phyloP scores from a whole-genome alignment of 2,113 vertebrate genomes.

The Sula dactylatra region DNA sequence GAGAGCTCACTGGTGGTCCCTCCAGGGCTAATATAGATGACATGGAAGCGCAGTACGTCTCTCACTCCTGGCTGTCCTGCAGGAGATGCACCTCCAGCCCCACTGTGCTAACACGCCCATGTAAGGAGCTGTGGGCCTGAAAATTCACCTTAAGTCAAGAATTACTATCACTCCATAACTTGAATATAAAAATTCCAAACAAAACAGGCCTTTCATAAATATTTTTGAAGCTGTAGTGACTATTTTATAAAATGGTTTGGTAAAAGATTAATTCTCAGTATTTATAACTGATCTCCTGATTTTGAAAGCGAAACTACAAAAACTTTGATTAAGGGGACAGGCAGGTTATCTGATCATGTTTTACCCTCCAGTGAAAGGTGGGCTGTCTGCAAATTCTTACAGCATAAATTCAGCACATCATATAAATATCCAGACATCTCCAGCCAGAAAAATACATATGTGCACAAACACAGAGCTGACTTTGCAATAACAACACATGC shows the following conservation, averaged over 20 bases:
- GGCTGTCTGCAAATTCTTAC: not conserved
- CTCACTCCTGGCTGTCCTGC: not conserved
- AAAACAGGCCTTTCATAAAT: not conserved
- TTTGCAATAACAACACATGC: not conserved
- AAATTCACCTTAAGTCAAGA: not conserved
- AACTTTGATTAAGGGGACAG: not conserved
- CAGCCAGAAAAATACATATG: not conserved
- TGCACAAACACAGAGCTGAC: not conserved
- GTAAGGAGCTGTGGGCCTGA: not conserved
- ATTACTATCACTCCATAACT: not conserved
- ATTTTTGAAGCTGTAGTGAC: not conserved
- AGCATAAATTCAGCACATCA: not conserved
- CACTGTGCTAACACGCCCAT: rapidly evolving
- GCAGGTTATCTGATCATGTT: not conserved
- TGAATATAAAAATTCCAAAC: not conserved
- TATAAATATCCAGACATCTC: too few relatives aligned
- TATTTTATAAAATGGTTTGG: not conserved
- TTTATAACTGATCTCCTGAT: not conserved
- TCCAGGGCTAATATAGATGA: not conserved
- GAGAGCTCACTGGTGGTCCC: not conserved
- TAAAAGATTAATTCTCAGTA: not conserved
- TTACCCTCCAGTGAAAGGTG: not conserved
- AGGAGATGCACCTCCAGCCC: not conserved
- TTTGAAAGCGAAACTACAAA: not conserved
- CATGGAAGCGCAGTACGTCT: not conserved